phyloP scores from a whole-genome alignment of 2,888 invertebrate species.

The Parochlus steinenii region DNA sequence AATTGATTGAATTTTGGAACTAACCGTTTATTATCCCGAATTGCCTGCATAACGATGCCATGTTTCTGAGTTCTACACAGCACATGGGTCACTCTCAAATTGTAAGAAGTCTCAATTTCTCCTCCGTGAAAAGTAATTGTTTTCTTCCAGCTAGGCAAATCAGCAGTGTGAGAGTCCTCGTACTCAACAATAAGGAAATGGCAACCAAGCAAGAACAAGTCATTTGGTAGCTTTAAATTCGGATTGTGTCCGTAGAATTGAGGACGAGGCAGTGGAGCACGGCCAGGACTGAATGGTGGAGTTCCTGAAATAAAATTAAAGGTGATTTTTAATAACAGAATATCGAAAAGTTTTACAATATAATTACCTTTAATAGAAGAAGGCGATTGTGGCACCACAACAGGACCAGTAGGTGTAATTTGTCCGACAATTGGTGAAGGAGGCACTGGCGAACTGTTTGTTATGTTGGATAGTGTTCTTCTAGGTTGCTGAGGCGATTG shows the following conservation, averaged over 20 bases:
- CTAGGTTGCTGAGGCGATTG: conserved; percentile 34
- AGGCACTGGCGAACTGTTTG: conserved; percentile 28
- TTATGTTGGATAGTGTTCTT: conserved; percentile 36
- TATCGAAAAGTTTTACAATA: conserved; percentile 11
- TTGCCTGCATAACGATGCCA: conserved; percentile 75
- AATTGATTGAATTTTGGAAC: no score
- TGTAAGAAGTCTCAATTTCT: conserved; percentile 71
- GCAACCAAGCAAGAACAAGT: conserved; percentile 81
- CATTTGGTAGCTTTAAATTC: conserved; percentile 71
- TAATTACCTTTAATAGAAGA: conserved; percentile 17
- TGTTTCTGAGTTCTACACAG: conserved; percentile 81
- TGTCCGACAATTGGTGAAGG: conserved; percentile 18
- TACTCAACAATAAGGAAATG: conserved; percentile 82
- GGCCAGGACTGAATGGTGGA: conserved; percentile 34
- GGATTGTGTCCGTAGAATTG: conserved; percentile 91
- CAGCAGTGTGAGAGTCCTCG: conserved; percentile 45
- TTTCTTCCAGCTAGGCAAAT: conserved; percentile 48
- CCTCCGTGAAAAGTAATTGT: conserved; percentile 70
- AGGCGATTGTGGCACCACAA: conserved; percentile 17
- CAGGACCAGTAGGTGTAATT: conserved; percentile 17
- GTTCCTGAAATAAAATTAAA: conserved; percentile 16
- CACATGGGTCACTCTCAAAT: conserved; percentile 78
- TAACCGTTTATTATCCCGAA: conserved; percentile 44
- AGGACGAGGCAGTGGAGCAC: conserved; percentile 38
- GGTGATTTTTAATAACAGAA: conserved; percentile 21